These are phyloP conservation scores for Odocoileus hemionus DNA, from an alignment of 2,113 vertebrate species.

Conservation along the genomic window DNA sequence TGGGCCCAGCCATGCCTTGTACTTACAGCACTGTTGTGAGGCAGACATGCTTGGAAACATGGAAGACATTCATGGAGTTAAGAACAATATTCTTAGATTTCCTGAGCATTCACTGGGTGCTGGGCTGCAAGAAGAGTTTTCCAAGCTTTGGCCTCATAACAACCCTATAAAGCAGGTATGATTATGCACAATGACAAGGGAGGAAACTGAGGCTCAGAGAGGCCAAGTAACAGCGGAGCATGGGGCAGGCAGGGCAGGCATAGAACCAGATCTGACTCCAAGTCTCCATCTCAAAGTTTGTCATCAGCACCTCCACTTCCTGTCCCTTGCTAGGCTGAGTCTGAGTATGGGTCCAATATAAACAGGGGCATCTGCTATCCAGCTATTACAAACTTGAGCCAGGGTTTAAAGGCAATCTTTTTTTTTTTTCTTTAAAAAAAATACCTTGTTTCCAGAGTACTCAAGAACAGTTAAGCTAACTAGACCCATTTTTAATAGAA, in stretches of 20 bases:
- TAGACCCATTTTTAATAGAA: background rate
- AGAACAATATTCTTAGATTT: background rate
- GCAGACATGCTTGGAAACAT: background rate
- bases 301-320: background rate
- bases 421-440: background rate
- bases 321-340: background rate
- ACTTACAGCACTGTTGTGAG: background rate
- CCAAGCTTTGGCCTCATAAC: background rate
- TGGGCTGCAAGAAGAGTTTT: background rate
- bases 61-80: background rate
- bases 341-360: background rate
- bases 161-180: background rate
- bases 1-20: background rate
- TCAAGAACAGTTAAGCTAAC: slow-evolving; percentile 4
- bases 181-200: background rate
- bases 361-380: background rate
- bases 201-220: background rate
- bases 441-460: background rate
- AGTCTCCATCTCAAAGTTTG: fast-evolving
- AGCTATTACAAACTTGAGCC: background rate
- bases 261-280: background rate
- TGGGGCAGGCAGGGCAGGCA: background rate
- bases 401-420: background rate
- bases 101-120: background rate
- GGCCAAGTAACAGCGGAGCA: background rate